These are phyloP conservation scores for Onychomys torridus DNA, from an alignment of 2,797 vertebrate genomes.

Conservation along the genomic window DNA sequence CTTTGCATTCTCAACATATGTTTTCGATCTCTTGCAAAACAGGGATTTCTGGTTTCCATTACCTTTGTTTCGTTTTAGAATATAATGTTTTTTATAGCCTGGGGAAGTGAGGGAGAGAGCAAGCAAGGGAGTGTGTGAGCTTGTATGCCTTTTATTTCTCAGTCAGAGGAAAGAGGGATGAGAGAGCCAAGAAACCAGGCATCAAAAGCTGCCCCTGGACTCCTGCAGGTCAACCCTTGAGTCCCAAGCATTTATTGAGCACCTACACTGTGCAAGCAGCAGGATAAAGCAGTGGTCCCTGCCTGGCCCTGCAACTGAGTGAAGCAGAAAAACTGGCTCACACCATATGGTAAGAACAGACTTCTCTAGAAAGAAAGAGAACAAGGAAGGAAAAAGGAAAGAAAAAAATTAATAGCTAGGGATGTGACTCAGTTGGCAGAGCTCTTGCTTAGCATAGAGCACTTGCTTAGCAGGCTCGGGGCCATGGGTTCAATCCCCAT, in stretches of 20 bases:
- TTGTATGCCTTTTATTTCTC: conserved; percentile 58
- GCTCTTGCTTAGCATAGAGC: background rate
- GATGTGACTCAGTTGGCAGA: background rate
- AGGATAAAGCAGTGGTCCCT: background rate
- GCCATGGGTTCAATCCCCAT: too few species aligned
- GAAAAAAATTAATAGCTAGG: background rate
- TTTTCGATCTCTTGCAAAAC: conserved; percentile 85
- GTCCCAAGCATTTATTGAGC: conserved; percentile 44
- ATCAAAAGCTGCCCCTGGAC: background rate
- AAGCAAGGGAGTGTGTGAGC: conserved; percentile 39
- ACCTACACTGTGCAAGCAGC: background rate
- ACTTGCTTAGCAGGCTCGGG: background rate
- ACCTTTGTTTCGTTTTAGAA: conserved; percentile 85
- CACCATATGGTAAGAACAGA: conserved; percentile 17
- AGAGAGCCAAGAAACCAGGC: background rate
- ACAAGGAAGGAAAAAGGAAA: background rate
- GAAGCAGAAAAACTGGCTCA: conserved; percentile 27
- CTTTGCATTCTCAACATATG: conserved; percentile 84
- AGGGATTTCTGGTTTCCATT: conserved; percentile 85
- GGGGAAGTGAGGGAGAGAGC: conserved; percentile 68
- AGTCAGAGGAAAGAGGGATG: conserved; percentile 71
- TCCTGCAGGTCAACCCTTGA: background rate
- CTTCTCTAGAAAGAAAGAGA: conserved; percentile 52
- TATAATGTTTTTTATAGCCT: conserved; percentile 82
- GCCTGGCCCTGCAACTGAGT: background rate